These are phyloP conservation scores for Anabas testudineus DNA, from an alignment of 2,797 vertebrate genomes.

Conservation along the genomic window DNA sequence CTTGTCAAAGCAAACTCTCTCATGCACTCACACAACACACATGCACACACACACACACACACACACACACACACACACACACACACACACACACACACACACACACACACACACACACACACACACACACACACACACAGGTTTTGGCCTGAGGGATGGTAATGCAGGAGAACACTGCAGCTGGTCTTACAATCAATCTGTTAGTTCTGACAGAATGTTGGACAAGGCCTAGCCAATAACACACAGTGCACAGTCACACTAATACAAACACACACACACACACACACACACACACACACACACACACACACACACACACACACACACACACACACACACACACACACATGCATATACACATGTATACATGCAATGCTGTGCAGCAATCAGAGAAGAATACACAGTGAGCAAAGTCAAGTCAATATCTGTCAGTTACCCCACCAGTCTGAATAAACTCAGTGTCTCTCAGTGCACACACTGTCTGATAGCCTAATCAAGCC, in stretches of 20 bases:
- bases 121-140: neutral
- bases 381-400: constrained; percentile 18
- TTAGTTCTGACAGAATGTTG: constrained; percentile 52
- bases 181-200: constrained; percentile 58
- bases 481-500: constrained; percentile 29
- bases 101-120: neutral
- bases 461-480: constrained; percentile 29
- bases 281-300: neutral
- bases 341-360: neutral
- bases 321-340: neutral
- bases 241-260: constrained; percentile 2
- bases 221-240: constrained; percentile 54
- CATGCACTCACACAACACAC: neutral
- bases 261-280: constrained; percentile 3
- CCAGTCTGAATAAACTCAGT: constrained; percentile 46
- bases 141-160: constrained; percentile 30
- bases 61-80: neutral
- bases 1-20: constrained; percentile 41
- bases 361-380: neutral
- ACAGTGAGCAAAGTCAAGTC: constrained; percentile 42
- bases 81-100: neutral
- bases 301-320: neutral
- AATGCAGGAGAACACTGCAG: constrained; percentile 20
- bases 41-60: neutral
- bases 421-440: constrained; percentile 59